phyloP scores from a whole-genome alignment of 2,888 invertebrate species.

The Aethes cnicana region DNA sequence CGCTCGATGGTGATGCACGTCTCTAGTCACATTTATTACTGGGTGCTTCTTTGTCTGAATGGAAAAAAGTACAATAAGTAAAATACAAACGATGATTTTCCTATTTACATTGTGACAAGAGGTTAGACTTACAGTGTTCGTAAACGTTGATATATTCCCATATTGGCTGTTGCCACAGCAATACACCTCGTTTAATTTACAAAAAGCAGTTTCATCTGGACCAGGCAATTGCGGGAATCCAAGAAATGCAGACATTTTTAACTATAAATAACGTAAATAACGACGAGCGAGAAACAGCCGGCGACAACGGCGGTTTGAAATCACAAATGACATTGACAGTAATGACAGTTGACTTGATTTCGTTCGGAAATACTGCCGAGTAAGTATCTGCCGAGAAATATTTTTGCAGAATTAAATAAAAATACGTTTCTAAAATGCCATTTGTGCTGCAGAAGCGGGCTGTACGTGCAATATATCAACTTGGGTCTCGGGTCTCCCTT shows the following conservation, averaged over 20 bases:
- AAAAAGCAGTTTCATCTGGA: constrained; percentile 80
- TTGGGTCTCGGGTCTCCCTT: too few relatives aligned
- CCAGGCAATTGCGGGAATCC: constrained; percentile 78
- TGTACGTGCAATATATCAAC: too few relatives aligned
- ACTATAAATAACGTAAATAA: too few relatives aligned
- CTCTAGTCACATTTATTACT: constrained; percentile 85
- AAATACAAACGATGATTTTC: background rate
- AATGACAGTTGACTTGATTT: background rate
- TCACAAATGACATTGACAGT: background rate
- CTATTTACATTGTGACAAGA: constrained; percentile 3
- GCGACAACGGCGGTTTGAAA: constrained; percentile 30
- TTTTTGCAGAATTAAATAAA: too few relatives aligned
- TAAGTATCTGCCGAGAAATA: too few relatives aligned
- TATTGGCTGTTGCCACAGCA: constrained; percentile 82
- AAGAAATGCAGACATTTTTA: constrained; percentile 76
- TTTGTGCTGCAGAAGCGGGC: too few relatives aligned
- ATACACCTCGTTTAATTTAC: constrained; percentile 84
- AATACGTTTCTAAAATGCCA: too few relatives aligned
- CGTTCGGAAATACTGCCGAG: constrained; percentile 12
- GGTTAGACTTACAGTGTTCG: constrained; percentile 81
- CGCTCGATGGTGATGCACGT: constrained; percentile 81
- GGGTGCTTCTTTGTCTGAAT: constrained; percentile 86
- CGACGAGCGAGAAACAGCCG: constrained; percentile 40
- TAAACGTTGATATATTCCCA: constrained; percentile 81
- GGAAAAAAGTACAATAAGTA: too few relatives aligned